phyloP scores from a whole-genome alignment of 2,797 vertebrate species.

The Melanotaenia boesemani region DNA sequence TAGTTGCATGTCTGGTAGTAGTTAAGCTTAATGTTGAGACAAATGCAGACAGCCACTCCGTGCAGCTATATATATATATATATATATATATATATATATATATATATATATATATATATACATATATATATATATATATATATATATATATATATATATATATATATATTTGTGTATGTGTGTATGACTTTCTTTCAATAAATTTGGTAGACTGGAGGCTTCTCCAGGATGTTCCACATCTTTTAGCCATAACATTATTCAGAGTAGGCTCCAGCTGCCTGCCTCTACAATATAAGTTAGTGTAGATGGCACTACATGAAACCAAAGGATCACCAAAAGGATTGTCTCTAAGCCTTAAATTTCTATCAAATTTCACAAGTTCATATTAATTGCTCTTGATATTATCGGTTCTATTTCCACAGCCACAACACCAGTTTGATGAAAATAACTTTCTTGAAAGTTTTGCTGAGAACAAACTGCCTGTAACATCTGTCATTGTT shows the following conservation, averaged over 20 bases:
- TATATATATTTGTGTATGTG: too few species aligned
- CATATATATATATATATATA: too few species aligned
- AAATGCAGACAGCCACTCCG: constrained; percentile 57
- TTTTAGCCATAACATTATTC: not conserved
- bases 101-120: too few species aligned
- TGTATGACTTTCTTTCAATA: not conserved
- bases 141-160: too few species aligned
- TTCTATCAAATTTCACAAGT: not conserved
- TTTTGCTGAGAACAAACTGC: not conserved
- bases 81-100: too few species aligned
- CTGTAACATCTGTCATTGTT: not conserved
- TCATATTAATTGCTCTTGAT: too few species aligned
- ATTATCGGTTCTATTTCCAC: too few species aligned
- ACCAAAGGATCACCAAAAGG: not conserved
- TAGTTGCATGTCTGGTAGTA: constrained; percentile 25
- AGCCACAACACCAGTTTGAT: too few species aligned
- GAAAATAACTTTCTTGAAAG: too few species aligned
- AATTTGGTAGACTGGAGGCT: not conserved
- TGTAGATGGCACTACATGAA: not conserved
- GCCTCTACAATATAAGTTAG: not conserved
- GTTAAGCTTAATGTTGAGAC: constrained; percentile 45
- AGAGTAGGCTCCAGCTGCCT: not conserved
- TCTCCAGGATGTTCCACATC: not conserved
- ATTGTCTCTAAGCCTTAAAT: not conserved
- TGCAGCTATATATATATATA: constrained; percentile 23